Evolutionary conservation across 2,113 vertebrate genomes (phyloP), one percentile per base, ranked within the genome.

Genomic region (Empidonax alnorum): DNA sequence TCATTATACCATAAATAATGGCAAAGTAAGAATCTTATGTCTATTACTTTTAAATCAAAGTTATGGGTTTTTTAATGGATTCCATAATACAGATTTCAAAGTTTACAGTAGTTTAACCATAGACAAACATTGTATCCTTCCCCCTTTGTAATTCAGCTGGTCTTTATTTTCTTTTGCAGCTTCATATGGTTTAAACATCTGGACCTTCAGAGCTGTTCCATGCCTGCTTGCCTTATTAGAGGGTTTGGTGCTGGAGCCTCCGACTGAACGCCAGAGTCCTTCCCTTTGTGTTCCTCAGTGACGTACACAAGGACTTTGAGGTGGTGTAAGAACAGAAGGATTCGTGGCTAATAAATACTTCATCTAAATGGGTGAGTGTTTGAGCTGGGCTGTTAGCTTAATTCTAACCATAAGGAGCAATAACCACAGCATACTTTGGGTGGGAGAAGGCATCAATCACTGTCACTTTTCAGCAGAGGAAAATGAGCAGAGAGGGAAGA

Each of bases 291-390:
- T 5, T 93, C 63, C 69, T 83, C 80, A 89, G 72, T 96, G 96
- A 97, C 96, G 93, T 95, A 92, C 82, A 94, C 41, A 58, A 89
- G 56, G 81, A 91, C 93, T 92, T 94, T 96, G 90, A 96, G 95
- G 96, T 96, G 93, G 94, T 97, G 71, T 84, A 93, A 97, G 95
- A 96, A 96, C 89, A 97, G 96, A 96, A 49, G 79, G 94, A 95
- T 96, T 81, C 59, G 2, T 96, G 97, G 95, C 91, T 92, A 91
- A 89, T 94, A 83, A 97, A 84, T 87, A 86, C 69, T 96, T 96
- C 74, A 84, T 96, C 91, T 97, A 95, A 95, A 94, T 89, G 92
- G 89, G 55, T 85, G 73, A 96, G 75, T 92, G 90, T 71, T 96
- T 24, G 47, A 96, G 86, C 83, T 96, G 90, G 81, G 85, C 93